Conservation (phyloP, 1,140 invertebrate genomes). For the Drosophila chauvacae region DNA sequence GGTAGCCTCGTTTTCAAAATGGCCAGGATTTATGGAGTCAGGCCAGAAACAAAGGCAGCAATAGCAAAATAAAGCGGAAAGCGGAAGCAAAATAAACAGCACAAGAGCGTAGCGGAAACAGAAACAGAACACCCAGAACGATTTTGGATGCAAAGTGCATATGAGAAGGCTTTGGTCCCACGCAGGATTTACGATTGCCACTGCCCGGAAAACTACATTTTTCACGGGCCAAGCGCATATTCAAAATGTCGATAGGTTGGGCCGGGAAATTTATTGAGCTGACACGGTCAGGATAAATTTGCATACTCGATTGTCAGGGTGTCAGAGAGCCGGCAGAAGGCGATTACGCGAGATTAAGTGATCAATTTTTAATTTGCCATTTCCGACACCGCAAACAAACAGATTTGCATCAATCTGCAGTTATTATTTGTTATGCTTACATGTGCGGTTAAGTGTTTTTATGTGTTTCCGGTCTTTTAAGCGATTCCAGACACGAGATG, state of each 20-base stretch:
- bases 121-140: constrained; percentile 30
- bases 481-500: constrained; percentile 17
- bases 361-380: constrained; percentile 61
- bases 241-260: constrained; percentile 28
- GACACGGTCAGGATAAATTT: too few species aligned
- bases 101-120: constrained; percentile 34
- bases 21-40: constrained; percentile 32
- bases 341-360: constrained; percentile 41
- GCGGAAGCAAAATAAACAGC: constrained; percentile 48
- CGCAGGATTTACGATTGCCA: constrained; percentile 30
- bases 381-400: constrained; percentile 57
- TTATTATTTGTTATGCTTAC: constrained; percentile 72
- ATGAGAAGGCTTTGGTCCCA: constrained; percentile 11
- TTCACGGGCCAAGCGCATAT: constrained; percentile 1
- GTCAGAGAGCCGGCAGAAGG: constrained; percentile 5
- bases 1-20: constrained; percentile 11
- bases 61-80: constrained; percentile 16
- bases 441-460: constrained; percentile 49
- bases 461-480: constrained; percentile 45
- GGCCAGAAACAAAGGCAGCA: constrained; percentile 1
- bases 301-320: constrained; percentile 38
- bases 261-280: constrained; percentile 21
- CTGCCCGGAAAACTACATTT: constrained; percentile 25
- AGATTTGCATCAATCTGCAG: constrained; percentile 55
- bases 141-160: constrained; percentile 24